These are phyloP conservation scores for Fabriciana adippe DNA, from an alignment of 2,888 invertebrate genomes.

Conservation along the genomic window DNA sequence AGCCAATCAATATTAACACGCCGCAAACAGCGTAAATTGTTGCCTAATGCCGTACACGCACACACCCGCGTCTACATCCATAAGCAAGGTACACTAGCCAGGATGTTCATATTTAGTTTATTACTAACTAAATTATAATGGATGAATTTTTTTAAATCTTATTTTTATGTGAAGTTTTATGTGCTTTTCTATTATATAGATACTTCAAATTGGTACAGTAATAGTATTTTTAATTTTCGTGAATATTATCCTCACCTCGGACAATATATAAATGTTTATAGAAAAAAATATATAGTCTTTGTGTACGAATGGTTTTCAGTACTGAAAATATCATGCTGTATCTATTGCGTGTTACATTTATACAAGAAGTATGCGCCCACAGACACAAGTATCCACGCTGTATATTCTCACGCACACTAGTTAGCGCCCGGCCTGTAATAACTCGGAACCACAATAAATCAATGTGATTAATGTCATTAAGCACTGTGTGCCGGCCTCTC, in stretches of 20 bases:
- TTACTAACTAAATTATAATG: background rate
- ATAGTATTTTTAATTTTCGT: background rate
- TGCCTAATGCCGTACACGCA: constrained; percentile 80
- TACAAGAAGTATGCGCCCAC: constrained; percentile 70
- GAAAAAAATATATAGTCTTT: background rate
- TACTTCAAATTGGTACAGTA: background rate
- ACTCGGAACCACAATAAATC: constrained; percentile 83
- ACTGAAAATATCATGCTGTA: constrained; percentile 60
- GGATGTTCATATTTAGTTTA: constrained; percentile 53
- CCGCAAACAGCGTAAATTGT: constrained; percentile 83
- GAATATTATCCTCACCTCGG: background rate
- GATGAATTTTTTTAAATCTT: background rate
- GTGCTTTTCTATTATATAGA: background rate
- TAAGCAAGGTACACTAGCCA: constrained; percentile 59
- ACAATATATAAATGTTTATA: background rate
- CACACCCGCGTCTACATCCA: constrained; percentile 55
- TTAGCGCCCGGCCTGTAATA: constrained; percentile 77
- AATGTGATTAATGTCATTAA: constrained; percentile 83
- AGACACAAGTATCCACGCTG: constrained; percentile 43
- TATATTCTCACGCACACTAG: constrained; percentile 63
- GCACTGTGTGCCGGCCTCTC: constrained; percentile 82
- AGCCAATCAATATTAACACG: constrained; percentile 83
- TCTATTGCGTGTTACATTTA: constrained; percentile 65
- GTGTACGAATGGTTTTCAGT: background rate
- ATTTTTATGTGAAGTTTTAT: background rate